Evolutionary conservation across 2,888 invertebrate genomes (phyloP).

Genomic region (Hirtodrosophila confusa): DNA sequence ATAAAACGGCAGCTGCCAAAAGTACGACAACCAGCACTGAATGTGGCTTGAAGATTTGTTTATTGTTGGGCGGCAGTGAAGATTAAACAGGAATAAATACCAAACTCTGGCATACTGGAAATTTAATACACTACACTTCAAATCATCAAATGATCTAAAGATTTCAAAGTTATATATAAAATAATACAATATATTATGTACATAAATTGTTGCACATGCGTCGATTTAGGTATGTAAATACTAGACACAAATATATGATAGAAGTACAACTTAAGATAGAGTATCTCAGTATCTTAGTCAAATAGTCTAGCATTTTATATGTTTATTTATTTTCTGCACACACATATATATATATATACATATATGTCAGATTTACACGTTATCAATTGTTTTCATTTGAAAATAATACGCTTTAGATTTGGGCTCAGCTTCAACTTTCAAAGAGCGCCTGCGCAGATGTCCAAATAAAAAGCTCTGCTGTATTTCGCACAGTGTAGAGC

Average conservation of each 20-base stretch:
- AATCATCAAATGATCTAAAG: background rate
- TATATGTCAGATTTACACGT: constrained; percentile 29
- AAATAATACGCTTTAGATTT: constrained; percentile 35
- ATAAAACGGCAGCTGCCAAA: constrained; percentile 49
- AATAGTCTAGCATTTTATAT: background rate
- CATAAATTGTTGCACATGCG: too few species aligned
- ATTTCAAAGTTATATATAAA: background rate
- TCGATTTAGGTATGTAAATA: too few species aligned
- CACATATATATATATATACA: background rate
- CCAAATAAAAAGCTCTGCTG: constrained; percentile 15
- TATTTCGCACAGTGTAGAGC: constrained; percentile 64
- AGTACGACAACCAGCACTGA: constrained; percentile 39
- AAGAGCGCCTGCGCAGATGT: constrained; percentile 44
- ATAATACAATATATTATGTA: too few species aligned
- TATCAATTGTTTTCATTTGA: constrained; percentile 43
- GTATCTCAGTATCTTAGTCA: background rate
- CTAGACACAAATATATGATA: too few species aligned
- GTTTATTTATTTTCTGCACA: constrained; percentile 9
- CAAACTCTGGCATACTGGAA: background rate
- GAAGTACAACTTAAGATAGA: background rate
- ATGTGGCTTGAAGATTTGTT: constrained; percentile 50
- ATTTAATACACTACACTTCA: constrained; percentile 21
- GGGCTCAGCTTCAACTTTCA: constrained; percentile 11
- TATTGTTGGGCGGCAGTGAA: constrained; percentile 41
- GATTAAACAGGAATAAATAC: constrained; percentile 41